A percentile compares a stretch with the other conserved stretches of the same genome.
Conservation (phyloP, 2,888 invertebrate genomes). For the Lissonota sp. region DNA sequence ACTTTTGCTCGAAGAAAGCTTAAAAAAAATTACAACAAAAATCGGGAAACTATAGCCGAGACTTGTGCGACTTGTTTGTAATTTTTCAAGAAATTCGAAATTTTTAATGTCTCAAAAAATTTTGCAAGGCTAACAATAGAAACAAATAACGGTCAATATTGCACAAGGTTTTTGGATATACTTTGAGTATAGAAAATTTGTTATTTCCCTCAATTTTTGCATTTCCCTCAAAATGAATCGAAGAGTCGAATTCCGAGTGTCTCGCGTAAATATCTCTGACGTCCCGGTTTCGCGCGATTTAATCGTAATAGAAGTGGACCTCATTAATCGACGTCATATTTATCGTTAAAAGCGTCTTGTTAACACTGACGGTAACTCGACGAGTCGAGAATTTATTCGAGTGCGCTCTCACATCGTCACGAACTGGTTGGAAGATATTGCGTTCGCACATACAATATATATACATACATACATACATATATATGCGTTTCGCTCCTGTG, state of each 20-base stretch:
- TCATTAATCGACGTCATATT: slow-evolving; percentile 66
- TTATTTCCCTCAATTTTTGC: too few species aligned
- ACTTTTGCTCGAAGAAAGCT: too few species aligned
- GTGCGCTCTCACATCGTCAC: slow-evolving; percentile 53
- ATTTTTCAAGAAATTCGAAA: too few species aligned
- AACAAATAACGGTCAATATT: too few species aligned
- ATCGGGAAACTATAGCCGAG: too few species aligned
- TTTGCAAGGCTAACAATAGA: too few species aligned
- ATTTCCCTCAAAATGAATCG: too few species aligned
- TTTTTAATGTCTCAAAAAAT: too few species aligned
- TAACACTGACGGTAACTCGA: slow-evolving; percentile 66
- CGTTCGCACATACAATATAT: slow-evolving; percentile 22
- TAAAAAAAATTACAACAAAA: too few species aligned
- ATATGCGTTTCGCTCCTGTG: slow-evolving; percentile 49
- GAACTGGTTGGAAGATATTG: slow-evolving; percentile 35
- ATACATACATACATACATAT: slow-evolving; percentile 31
- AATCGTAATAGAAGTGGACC: slow-evolving; percentile 54
- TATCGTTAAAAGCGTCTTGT: slow-evolving; percentile 67
- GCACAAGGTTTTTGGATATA: too few species aligned
- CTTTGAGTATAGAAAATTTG: too few species aligned
- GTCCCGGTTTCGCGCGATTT: neutral
- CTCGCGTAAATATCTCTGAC: neutral
- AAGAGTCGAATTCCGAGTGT: neutral
- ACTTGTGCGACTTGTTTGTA: too few species aligned
- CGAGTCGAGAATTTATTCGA: slow-evolving; percentile 64